Conservation (phyloP, 2,113 vertebrate species). For the Cercocebus atys region DNA sequence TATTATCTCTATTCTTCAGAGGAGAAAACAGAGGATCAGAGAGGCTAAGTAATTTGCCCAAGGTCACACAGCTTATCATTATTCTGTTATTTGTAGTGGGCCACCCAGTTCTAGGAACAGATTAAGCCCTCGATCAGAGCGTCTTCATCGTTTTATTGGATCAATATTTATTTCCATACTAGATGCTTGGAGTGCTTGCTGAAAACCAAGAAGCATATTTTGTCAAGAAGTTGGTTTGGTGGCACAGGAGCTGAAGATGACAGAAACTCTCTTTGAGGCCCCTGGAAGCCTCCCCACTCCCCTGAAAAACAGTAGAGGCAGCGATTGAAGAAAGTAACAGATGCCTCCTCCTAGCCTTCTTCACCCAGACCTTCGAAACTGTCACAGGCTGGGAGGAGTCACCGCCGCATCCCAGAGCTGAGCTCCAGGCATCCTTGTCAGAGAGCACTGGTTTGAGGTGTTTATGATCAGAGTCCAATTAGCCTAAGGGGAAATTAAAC, state of each 20-base stretch:
- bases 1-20: not conserved
- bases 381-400: not conserved
- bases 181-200: not conserved
- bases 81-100: not conserved
- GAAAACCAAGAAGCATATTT: not conserved
- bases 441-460: conserved; percentile 52
- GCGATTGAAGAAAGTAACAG: not conserved
- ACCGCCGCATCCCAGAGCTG: not conserved
- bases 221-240: not conserved
- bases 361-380: not conserved
- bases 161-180: not conserved
- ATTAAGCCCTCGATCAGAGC: not conserved
- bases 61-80: not conserved
- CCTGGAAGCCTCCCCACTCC: not conserved
- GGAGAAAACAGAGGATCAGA: not conserved
- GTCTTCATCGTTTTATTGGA: not conserved
- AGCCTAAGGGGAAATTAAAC: conserved; percentile 74
- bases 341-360: not conserved
- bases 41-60: not conserved
- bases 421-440: conserved; percentile 13
- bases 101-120: not conserved
- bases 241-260: not conserved
- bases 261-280: not conserved
- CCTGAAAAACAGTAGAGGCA: not conserved
- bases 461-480: conserved; percentile 65